Conservation (phyloP, 1,140 invertebrate genomes). For the Heliconius eleuchia region DNA sequence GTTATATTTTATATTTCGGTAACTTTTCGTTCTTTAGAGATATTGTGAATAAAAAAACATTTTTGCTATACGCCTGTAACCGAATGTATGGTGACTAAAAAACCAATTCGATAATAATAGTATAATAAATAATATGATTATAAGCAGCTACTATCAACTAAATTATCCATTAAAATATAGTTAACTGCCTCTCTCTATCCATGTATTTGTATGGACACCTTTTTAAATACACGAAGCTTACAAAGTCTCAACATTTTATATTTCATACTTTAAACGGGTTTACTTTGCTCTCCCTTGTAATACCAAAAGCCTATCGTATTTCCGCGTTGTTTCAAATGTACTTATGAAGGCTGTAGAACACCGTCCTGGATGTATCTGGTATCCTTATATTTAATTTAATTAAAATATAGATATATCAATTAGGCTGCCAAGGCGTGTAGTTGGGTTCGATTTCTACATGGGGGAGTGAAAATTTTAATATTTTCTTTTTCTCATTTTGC, state of each 20-base stretch:
- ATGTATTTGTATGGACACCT: background rate
- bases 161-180: background rate
- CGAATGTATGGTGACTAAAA: too few relatives aligned
- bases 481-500: too few relatives aligned
- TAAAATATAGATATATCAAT: background rate
- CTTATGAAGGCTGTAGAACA: background rate
- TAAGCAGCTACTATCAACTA: background rate
- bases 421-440: too few relatives aligned
- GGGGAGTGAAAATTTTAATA: too few relatives aligned
- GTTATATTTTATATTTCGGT: background rate
- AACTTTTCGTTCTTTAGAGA: too few relatives aligned
- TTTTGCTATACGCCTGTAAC: too few relatives aligned
- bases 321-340: background rate
- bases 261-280: background rate
- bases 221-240: background rate
- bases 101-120: too few relatives aligned
- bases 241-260: background rate
- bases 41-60: too few relatives aligned
- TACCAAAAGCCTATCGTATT: background rate
- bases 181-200: too few relatives aligned
- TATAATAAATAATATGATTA: too few relatives aligned
- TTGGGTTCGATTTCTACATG: too few relatives aligned
- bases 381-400: background rate
- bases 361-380: background rate
- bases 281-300: background rate